Evolutionary conservation across 2,888 invertebrate species (phyloP), one percentile per base, ranked within the genome.

Genomic region (Clanis bilineata): DNA sequence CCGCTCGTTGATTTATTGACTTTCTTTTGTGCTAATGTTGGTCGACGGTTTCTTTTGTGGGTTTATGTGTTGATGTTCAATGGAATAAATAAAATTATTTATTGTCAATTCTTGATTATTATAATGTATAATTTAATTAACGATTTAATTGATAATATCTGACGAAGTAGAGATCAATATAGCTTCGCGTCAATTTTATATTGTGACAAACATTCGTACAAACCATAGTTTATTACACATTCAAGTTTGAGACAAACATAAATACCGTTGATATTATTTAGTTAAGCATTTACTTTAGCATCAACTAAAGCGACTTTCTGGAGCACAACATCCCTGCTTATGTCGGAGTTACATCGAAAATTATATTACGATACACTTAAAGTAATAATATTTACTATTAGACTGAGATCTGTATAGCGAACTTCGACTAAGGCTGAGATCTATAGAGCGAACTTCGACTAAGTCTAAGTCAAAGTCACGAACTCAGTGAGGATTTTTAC

Each of bases 1-100:
- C 41, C 41, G 51, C 51, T 18, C 18, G 43, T 18, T 47, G 51
- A 51, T 51, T 51, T 51, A 51, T 51, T 32, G 51, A 51, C 51
- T 51, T 51, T 51, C 51, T 51, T 51, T 28, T 15, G 1, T 18
- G 51, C 51, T 51, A 18, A 44, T 41, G 47, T 47, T 15, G 15
- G 32, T 32, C 10, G 51, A 28, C 25, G 47, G 32, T 7, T 51
- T 51, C 32, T n/a, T 15, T 28, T 28, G 25, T n/a, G n/a, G 18
- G 1, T 18, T 51, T 32, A 9, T n/a, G 38, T 6, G 15, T 4
- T 18, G 2, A 43, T 9, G 6, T 43, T 21, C 5, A 10, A 5
- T 15, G 41, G 5, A 9, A 3, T 54, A 54, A 54, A 32, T 54
- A n/a, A n/a, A n/a, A n/a, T n/a, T n/a, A n/a, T n/a, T n/a, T n/a